Evolutionary conservation across 2,113 vertebrate species (phyloP), one percentile per base, ranked within the genome.

Genomic region (Echinops telfairi): DNA sequence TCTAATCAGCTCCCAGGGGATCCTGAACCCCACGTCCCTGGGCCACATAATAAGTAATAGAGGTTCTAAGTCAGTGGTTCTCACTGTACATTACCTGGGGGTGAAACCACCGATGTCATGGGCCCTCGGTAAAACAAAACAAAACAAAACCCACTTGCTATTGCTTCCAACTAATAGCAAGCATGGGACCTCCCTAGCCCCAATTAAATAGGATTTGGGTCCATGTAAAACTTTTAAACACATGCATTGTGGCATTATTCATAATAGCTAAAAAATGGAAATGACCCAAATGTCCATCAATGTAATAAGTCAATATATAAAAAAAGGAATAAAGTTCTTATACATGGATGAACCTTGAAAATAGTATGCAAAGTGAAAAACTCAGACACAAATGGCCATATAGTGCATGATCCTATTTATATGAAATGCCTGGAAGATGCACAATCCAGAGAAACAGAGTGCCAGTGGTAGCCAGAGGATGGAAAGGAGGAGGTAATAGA

Each of bases 401-500:
- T 62, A 31, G 4, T 57, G 0, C 33, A 38, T 57, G 53, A 83
- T 66, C 62, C 29, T n/a, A 57, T 40, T 90, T n/a, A 20, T 11
- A 57, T 10, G 62, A 53, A 78, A 53, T 86, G 4, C 58, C 22
- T 17, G 79, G 6, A 36, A 73, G 3, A 62, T 31, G 66, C 20
- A 81, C 60, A 12, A 22, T 29, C 60, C 66, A 75, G 3, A 68
- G 12, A 78, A 7, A 62, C 3, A 88, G 25, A 14, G 79, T n/a
- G 53, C 58, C n/a, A 62, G 15, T 81, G 60, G 73, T 33, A 77
- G 76, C 33, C 29, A 76, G 20, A 68, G 14, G n/a, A 20, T 36
- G 2, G 19, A 16, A 29, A 12, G 0, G 36, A 25, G 2, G 1
- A 2, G 31, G 17, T 70, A 29, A 80, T 7, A 7, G 0, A 25